These are phyloP conservation scores for Siniperca obscura DNA, from an alignment of 2,797 vertebrate species.

Conservation along the genomic window DNA sequence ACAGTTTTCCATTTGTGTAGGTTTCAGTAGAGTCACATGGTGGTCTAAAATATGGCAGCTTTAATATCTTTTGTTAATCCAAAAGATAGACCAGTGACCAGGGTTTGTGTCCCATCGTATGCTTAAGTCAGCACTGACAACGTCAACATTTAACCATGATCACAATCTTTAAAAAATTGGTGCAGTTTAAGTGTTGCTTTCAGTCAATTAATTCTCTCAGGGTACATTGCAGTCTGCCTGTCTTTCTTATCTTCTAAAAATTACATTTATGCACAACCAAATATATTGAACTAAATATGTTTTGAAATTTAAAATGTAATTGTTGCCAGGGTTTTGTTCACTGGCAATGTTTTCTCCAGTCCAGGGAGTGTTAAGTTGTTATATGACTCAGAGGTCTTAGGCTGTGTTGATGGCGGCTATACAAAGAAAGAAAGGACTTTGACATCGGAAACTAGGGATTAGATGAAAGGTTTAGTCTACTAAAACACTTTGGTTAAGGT, in stretches of 20 bases:
- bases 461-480: not conserved
- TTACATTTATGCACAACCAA: not conserved
- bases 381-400: not conserved
- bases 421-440: not conserved
- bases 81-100: no score
- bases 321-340: not conserved
- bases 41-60: not conserved
- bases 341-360: not conserved
- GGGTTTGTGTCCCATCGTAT: no score
- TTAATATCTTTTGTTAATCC: not conserved
- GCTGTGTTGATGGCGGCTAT: not conserved
- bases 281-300: not conserved
- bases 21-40: not conserved
- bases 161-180: not conserved
- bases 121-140: not conserved
- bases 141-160: not conserved
- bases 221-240: not conserved
- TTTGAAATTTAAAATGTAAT: not conserved
- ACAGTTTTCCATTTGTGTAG: not conserved
- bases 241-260: not conserved
- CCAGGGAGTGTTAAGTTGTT: not conserved
- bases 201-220: not conserved
- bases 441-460: not conserved
- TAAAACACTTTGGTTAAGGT: no score
- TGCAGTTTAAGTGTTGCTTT: not conserved